Evolutionary conservation across 1,140 invertebrate genomes (phyloP).

Genomic region (Diachasma alloeum): DNA sequence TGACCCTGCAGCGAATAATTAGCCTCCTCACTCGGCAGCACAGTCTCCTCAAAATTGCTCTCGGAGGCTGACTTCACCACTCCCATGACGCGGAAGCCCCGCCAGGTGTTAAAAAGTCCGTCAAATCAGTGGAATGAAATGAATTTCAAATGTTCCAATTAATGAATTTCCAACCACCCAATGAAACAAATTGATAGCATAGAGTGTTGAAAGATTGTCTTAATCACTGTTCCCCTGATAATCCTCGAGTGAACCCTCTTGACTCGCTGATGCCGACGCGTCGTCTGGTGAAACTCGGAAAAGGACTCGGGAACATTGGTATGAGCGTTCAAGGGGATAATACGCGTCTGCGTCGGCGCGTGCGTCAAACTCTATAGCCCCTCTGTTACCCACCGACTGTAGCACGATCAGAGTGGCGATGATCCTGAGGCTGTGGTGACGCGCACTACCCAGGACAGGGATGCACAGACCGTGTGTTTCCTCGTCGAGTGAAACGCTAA

Average conservation of each 20-base stretch:
- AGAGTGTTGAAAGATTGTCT: background rate
- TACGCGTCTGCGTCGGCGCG: conserved; percentile 53
- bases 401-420: conserved; percentile 10
- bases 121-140: background rate
- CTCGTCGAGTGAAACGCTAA: conserved; percentile 4
- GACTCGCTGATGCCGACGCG: conserved; percentile 41
- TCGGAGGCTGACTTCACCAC: conserved; percentile 57
- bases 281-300: conserved; percentile 44
- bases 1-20: conserved; percentile 57
- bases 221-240: background rate
- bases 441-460: background rate
- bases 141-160: background rate
- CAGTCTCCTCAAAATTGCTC: conserved; percentile 52
- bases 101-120: background rate
- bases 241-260: conserved; percentile 1
- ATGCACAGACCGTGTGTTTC: conserved; percentile 3
- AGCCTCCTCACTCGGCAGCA: conserved; percentile 59
- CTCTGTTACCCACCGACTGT: background rate
- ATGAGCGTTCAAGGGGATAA: background rate
- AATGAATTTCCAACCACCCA: background rate
- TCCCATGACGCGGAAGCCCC: conserved; percentile 54
- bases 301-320: conserved; percentile 34
- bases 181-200: too few species aligned
- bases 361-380: conserved; percentile 41
- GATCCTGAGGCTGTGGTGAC: conserved; percentile 26